Percentiles rank a stretch among this genome's conserved stretches.
These are phyloP conservation scores for Bilobella aurantiaca DNA, from an alignment of 1,140 invertebrate genomes.

Conservation along the genomic window DNA sequence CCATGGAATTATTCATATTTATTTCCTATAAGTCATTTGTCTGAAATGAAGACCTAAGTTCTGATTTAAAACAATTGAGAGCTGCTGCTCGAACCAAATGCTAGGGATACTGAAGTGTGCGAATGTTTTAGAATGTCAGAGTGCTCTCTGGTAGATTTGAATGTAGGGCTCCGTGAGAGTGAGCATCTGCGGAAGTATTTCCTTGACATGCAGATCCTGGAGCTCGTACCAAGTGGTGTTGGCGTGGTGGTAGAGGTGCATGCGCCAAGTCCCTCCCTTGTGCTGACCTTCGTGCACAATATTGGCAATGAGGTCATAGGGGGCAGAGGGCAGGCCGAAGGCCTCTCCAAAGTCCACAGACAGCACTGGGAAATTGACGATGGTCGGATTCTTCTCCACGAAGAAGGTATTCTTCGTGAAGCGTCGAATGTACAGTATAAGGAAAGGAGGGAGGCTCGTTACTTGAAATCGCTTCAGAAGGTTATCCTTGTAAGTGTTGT, in stretches of 20 bases:
- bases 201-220: constrained; percentile 96
- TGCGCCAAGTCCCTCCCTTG: constrained; percentile 83
- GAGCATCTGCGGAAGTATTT: constrained; percentile 98
- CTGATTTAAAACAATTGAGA: no score
- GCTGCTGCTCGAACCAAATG: no score
- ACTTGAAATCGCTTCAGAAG: constrained; percentile 96
- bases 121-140: no score
- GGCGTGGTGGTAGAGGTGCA: constrained; percentile 90
- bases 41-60: no score
- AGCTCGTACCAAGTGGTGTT: constrained; percentile 81
- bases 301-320: constrained; percentile 92
- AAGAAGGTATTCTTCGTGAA: constrained; percentile 99
- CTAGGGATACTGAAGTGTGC: no score
- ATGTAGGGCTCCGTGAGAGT: constrained; percentile 98
- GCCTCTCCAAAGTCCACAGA: constrained; percentile 88
- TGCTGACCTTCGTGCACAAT: constrained; percentile 97
- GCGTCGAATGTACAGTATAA: constrained; percentile 89
- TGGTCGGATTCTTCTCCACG: constrained; percentile 98
- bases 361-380: constrained; percentile 99
- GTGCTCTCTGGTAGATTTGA: constrained; percentile 51
- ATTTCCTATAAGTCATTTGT: no score
- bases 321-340: constrained; percentile 23
- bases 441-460: constrained; percentile 84
- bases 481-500: constrained; percentile 98
- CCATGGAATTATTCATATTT: no score